These are phyloP conservation scores for Lytechinus variegatus DNA, from an alignment of 35 echinoderm and acorn worm species.

Conservation along the genomic window DNA sequence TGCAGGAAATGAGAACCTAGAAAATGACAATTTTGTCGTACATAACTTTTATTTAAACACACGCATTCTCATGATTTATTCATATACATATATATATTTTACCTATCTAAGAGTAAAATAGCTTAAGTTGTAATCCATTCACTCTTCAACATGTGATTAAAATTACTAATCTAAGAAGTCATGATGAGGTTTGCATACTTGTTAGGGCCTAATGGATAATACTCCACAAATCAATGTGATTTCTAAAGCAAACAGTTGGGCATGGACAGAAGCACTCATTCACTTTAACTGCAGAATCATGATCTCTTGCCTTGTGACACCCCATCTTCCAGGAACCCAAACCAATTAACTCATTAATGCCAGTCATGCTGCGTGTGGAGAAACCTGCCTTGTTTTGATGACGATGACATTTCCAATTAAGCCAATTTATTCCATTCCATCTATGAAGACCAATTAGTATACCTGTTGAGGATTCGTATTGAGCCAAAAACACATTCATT, in stretches of 20 bases:
- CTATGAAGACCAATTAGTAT: background rate
- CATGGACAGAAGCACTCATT: background rate
- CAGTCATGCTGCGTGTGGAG: background rate
- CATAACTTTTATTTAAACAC: too few relatives aligned
- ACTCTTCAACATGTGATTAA: too few relatives aligned
- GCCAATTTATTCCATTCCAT: background rate
- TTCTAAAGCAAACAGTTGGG: background rate
- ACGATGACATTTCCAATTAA: constrained; percentile 13
- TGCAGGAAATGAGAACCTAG: too few relatives aligned
- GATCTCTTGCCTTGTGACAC: background rate
- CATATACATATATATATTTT: too few relatives aligned
- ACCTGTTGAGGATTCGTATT: background rate
- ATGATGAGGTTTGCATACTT: too few relatives aligned
- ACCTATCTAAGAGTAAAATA: too few relatives aligned
- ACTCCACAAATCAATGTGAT: background rate
- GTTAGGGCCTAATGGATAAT: background rate
- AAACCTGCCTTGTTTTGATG: background rate
- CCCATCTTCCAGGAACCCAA: background rate
- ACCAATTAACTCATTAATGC: constrained; percentile 5
- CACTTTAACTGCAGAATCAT: background rate
- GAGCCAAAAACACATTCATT: too few relatives aligned
- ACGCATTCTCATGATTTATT: too few relatives aligned
- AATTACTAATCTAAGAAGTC: too few relatives aligned
- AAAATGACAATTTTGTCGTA: too few relatives aligned
- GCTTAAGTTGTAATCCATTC: too few relatives aligned